These are phyloP conservation scores for Zoanthus sociatus DNA, from an alignment of 92 coral and sea anemone species.

Conservation along the genomic window DNA sequence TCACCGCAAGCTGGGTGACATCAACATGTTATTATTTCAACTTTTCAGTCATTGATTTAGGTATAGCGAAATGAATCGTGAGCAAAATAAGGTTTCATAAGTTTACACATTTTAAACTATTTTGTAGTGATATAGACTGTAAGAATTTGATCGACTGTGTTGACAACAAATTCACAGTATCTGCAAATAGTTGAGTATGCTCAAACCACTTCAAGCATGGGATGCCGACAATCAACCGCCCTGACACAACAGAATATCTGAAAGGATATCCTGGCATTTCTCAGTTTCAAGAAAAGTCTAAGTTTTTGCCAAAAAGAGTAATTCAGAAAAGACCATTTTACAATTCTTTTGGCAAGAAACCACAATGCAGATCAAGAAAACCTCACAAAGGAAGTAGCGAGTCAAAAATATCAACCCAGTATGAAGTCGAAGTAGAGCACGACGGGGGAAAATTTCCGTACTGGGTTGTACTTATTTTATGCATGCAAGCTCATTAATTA, in stretches of 20 bases:
- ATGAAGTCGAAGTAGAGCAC: too few relatives aligned
- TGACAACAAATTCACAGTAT: slow-evolving; percentile 3
- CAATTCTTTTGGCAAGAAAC: neutral
- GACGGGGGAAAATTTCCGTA: too few relatives aligned
- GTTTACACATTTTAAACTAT: too few relatives aligned
- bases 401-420: neutral
- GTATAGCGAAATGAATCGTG: too few relatives aligned
- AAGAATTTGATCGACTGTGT: neutral
- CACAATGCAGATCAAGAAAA: neutral
- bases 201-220: slow-evolving; percentile 4
- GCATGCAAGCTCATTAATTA: too few relatives aligned
- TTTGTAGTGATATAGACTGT: too few relatives aligned
- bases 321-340: neutral
- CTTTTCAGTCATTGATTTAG: too few relatives aligned
- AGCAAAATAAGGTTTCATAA: too few relatives aligned
- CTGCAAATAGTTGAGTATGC: neutral
- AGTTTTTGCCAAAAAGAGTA: neutral
- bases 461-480: too few relatives aligned
- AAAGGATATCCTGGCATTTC: slow-evolving; percentile 32
- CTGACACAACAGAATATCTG: neutral
- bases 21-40: too few relatives aligned
- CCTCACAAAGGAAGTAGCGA: neutral
- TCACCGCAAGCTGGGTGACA: too few relatives aligned
- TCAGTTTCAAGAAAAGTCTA: neutral
- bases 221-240: neutral